phyloP scores from a whole-genome alignment of 2,113 vertebrate genomes.

The Condylura cristata region DNA sequence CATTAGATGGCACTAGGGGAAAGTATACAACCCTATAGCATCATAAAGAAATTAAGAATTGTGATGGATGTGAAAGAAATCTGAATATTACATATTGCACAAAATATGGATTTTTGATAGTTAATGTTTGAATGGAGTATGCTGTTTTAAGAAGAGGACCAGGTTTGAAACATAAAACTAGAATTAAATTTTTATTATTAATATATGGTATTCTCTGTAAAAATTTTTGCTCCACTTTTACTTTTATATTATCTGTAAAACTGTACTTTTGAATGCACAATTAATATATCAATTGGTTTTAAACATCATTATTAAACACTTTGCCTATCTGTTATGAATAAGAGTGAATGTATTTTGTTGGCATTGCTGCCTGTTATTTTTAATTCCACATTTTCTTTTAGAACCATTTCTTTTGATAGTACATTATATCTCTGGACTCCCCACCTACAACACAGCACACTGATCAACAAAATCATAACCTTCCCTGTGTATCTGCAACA shows the following conservation, averaged over 20 bases:
- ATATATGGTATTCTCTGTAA: neutral
- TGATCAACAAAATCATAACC: neutral
- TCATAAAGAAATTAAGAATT: neutral
- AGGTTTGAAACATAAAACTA: neutral
- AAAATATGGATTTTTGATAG: neutral
- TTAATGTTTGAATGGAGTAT: neutral
- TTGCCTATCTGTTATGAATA: accelerated
- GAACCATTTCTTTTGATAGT: neutral
- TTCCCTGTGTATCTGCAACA: accelerated
- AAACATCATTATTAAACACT: neutral
- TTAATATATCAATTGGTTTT: neutral
- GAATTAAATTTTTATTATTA: neutral
- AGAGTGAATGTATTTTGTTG: neutral
- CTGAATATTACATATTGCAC: neutral
- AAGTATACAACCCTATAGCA: neutral
- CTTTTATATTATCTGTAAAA: neutral
- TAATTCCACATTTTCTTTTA: neutral
- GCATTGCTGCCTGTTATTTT: neutral
- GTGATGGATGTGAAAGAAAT: neutral
- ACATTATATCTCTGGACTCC: neutral
- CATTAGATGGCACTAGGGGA: neutral
- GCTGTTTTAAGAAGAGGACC: neutral
- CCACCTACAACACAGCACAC: neutral
- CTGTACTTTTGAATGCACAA: neutral
- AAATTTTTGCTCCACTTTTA: neutral